Conservation (phyloP, 2,113 vertebrate genomes). For the Ophthalmotilapia sp. region DNA sequence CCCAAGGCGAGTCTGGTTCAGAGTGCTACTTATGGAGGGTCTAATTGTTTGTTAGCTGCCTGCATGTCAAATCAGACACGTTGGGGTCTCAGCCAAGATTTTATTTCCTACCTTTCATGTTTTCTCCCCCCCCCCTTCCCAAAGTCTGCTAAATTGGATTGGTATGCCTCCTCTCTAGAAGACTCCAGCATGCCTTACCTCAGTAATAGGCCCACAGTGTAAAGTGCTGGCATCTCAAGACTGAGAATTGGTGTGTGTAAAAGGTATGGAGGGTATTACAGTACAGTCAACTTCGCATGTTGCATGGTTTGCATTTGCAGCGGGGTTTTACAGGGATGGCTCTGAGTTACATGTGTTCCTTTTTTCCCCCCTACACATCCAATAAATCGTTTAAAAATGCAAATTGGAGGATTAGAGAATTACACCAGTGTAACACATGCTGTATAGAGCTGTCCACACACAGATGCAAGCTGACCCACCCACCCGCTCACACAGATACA, state of each 20-base stretch:
- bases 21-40: conserved; percentile 45
- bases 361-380: background rate
- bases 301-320: conserved; percentile 18
- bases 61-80: conserved; percentile 58
- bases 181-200: conserved; percentile 55
- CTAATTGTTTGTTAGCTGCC: conserved; percentile 69
- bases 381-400: conserved; percentile 10
- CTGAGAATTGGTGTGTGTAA: conserved; percentile 18
- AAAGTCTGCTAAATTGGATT: conserved; percentile 66
- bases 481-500: background rate
- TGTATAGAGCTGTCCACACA: background rate
- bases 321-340: background rate
- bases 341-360: background rate
- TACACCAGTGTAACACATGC: background rate
- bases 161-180: conserved; percentile 52
- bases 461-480: background rate
- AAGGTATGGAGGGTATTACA: conserved; percentile 31
- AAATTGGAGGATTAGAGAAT: background rate
- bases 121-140: background rate
- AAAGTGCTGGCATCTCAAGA: conserved; percentile 50
- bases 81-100: conserved; percentile 57
- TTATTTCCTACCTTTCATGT: conserved; percentile 58
- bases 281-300: conserved; percentile 42
- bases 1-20: conserved; percentile 52
- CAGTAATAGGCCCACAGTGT: conserved; percentile 44